Evolutionary conservation across 2,797 vertebrate genomes (phyloP).

Genomic region (Anabas testudineus): DNA sequence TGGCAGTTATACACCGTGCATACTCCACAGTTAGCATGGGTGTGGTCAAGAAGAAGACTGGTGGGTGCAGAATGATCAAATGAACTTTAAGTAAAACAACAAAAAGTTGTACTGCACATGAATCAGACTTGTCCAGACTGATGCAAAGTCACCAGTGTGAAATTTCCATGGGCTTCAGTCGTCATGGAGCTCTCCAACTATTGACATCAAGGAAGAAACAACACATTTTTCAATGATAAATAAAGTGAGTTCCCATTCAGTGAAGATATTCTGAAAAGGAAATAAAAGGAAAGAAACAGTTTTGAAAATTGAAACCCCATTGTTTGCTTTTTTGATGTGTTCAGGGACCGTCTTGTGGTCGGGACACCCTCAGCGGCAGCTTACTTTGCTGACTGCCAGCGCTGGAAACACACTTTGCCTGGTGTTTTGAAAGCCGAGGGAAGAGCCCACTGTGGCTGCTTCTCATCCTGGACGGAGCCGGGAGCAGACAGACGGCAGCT

Average conservation of each 20-base stretch:
- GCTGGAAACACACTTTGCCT: background rate
- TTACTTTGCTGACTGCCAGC: background rate
- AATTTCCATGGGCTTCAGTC: too few relatives aligned
- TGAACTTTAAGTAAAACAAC: too few relatives aligned
- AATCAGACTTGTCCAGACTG: too few relatives aligned
- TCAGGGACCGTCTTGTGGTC: background rate
- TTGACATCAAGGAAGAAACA: too few relatives aligned
- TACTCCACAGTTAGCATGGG: background rate
- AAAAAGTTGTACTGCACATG: too few relatives aligned
- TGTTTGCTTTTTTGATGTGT: background rate
- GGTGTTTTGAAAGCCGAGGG: conserved; percentile 18
- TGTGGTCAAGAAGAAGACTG: background rate
- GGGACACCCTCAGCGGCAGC: conserved; percentile 8
- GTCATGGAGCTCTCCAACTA: too few relatives aligned
- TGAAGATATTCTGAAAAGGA: background rate
- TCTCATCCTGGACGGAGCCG: conserved; percentile 22
- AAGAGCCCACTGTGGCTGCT: background rate
- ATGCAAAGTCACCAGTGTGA: too few relatives aligned
- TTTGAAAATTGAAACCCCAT: background rate
- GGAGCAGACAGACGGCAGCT: conserved; percentile 59
- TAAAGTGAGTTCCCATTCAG: too few relatives aligned
- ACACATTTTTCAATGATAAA: too few relatives aligned
- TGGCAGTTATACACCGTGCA: conserved; percentile 3
- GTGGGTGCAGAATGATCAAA: background rate
- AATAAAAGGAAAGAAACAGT: too few relatives aligned